Conservation (phyloP, 2,113 vertebrate genomes). For the Climacteris rufus region DNA sequence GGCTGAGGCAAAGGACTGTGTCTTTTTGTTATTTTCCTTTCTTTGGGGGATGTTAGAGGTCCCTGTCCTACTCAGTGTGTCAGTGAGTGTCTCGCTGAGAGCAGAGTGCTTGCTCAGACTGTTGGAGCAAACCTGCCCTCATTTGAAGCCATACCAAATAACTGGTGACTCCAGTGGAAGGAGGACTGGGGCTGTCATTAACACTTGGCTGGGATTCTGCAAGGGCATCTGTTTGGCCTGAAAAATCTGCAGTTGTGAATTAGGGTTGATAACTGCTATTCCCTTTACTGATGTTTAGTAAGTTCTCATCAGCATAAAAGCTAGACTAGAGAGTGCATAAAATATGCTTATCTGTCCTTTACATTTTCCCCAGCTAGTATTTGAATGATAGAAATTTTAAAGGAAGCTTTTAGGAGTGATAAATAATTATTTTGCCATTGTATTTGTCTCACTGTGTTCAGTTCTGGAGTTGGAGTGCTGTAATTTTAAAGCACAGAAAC, state of each 20-base stretch:
- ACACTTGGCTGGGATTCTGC: background rate
- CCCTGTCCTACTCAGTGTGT: background rate
- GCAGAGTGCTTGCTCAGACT: rapidly evolving
- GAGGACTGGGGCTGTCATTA: background rate
- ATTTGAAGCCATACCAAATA: background rate
- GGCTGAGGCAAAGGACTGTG: background rate
- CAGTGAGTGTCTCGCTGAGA: background rate
- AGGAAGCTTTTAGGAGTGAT: slow-evolving; percentile 59
- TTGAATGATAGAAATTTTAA: slow-evolving; percentile 22
- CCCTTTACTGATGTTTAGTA: background rate
- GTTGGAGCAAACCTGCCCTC: background rate
- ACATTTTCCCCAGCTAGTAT: slow-evolving; percentile 22
- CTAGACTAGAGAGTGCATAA: slow-evolving; percentile 6
- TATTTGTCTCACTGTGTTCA: background rate
- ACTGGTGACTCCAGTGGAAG: background rate
- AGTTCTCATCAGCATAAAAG: slow-evolving; percentile 15
- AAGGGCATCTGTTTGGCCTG: background rate
- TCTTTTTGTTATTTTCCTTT: background rate
- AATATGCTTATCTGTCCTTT: slow-evolving; percentile 20
- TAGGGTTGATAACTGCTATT: background rate
- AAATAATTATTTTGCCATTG: slow-evolving; percentile 53
- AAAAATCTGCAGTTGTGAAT: background rate
- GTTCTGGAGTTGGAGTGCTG: background rate
- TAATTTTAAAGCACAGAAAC: background rate
- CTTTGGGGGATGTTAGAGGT: background rate